These are phyloP conservation scores for Teleogryllus oceanicus DNA, from an alignment of 2,888 invertebrate genomes.

Conservation along the genomic window DNA sequence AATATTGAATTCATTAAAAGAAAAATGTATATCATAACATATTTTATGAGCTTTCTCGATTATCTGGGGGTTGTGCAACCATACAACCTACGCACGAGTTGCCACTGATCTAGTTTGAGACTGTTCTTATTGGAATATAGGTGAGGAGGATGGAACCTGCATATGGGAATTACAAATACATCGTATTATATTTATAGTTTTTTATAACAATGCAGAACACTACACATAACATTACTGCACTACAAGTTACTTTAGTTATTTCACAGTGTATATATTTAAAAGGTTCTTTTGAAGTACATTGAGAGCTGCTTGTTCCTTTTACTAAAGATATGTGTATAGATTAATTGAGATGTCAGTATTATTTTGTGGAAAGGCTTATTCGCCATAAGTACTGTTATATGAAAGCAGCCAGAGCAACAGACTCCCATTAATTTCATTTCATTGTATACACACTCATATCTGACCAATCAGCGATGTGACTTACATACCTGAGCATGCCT, in stretches of 20 bases:
- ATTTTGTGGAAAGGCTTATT: not conserved
- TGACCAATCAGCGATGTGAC: not conserved
- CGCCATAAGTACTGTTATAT: not conserved
- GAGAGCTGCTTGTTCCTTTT: not conserved
- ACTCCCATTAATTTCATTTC: not conserved
- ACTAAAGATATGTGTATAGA: not conserved
- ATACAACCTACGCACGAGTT: too few relatives aligned
- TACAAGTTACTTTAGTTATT: constrained; percentile 8
- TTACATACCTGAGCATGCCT: not conserved
- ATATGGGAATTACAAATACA: not conserved
- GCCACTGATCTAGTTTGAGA: too few relatives aligned
- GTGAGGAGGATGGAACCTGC: too few relatives aligned
- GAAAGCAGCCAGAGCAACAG: not conserved
- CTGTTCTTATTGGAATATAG: too few relatives aligned
- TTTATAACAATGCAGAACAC: constrained; percentile 4
- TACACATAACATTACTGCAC: constrained; percentile 1
- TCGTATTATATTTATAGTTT: not conserved
- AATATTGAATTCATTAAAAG: too few relatives aligned
- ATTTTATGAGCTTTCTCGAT: too few relatives aligned
- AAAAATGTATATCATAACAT: too few relatives aligned
- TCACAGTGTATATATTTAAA: not conserved
- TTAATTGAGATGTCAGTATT: not conserved
- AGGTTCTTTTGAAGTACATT: not conserved
- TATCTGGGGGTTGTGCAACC: too few relatives aligned
- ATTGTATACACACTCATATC: not conserved